phyloP scores from a whole-genome alignment of 2,797 vertebrate genomes.

The Rachycentron canadum region DNA sequence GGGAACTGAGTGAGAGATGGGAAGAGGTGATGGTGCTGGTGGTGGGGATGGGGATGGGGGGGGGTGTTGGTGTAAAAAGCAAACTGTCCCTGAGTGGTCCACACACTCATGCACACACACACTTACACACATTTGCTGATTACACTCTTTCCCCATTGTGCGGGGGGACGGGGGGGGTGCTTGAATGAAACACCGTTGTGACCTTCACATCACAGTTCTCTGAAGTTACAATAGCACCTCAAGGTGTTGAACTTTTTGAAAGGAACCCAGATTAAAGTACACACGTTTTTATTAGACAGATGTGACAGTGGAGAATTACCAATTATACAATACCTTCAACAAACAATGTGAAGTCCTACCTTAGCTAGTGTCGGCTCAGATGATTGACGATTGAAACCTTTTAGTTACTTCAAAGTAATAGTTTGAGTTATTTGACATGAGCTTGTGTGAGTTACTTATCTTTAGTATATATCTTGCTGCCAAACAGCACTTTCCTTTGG shows the following conservation, averaged over 20 bases:
- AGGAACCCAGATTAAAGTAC: slow-evolving; percentile 12
- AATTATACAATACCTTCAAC: too few species aligned
- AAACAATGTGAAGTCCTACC: not conserved
- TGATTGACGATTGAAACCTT: not conserved
- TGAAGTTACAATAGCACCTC: slow-evolving; percentile 40
- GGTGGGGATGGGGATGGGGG: not conserved
- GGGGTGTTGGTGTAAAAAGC: slow-evolving; percentile 75
- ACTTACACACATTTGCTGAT: slow-evolving; percentile 47
- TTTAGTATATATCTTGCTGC: too few species aligned
- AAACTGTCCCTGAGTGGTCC: slow-evolving; percentile 56
- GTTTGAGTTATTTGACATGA: too few species aligned
- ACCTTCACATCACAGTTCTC: slow-evolving; percentile 60
- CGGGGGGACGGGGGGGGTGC: slow-evolving; percentile 33
- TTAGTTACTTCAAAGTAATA: not conserved
- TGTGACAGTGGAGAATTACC: not conserved
- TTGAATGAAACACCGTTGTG: slow-evolving; percentile 47
- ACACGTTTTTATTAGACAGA: not conserved
- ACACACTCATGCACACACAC: slow-evolving; percentile 17
- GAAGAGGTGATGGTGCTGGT: slow-evolving; percentile 25
- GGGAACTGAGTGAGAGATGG: slow-evolving; percentile 40
- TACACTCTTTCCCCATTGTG: slow-evolving; percentile 59
- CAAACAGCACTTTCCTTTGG: too few species aligned
- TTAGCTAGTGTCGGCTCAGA: not conserved
- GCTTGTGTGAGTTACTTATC: too few species aligned
- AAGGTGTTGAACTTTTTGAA: slow-evolving; percentile 22